Conservation (phyloP, 2,888 invertebrate genomes). For the Perizoma flavofasciatum region DNA sequence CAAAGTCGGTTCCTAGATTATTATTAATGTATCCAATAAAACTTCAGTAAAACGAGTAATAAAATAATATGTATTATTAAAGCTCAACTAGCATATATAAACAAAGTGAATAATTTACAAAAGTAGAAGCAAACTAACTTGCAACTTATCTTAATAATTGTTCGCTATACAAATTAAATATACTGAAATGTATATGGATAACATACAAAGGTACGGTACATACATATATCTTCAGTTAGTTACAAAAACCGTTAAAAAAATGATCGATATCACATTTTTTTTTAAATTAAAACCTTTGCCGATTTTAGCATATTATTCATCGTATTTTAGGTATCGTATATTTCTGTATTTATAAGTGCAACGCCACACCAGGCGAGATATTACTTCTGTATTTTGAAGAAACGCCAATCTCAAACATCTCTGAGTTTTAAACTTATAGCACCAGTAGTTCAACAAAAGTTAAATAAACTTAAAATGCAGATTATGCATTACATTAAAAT, state of each 20-base stretch:
- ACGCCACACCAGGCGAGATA: too few species aligned
- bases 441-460: conserved; percentile 28
- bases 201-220: conserved; percentile 14
- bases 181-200: neutral
- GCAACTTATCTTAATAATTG: conserved; percentile 48
- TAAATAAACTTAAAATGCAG: too few species aligned
- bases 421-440: conserved; percentile 18
- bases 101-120: conserved; percentile 50
- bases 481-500: too few species aligned
- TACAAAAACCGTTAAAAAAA: conserved; percentile 11
- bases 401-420: too few species aligned
- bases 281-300: neutral
- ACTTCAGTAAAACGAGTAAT: conserved; percentile 61
- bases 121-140: conserved; percentile 47
- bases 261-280: conserved; percentile 10
- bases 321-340: too few species aligned
- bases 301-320: neutral
- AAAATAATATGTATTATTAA: conserved; percentile 69
- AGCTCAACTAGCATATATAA: conserved; percentile 75
- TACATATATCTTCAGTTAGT: too few species aligned
- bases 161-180: conserved; percentile 33
- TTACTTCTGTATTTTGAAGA: too few species aligned
- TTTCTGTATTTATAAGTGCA: too few species aligned
- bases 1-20: neutral
- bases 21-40: conserved; percentile 40